Evolutionary conservation across 2,797 vertebrate species (phyloP).

Genomic region (Oceanodroma leucorhoa): DNA sequence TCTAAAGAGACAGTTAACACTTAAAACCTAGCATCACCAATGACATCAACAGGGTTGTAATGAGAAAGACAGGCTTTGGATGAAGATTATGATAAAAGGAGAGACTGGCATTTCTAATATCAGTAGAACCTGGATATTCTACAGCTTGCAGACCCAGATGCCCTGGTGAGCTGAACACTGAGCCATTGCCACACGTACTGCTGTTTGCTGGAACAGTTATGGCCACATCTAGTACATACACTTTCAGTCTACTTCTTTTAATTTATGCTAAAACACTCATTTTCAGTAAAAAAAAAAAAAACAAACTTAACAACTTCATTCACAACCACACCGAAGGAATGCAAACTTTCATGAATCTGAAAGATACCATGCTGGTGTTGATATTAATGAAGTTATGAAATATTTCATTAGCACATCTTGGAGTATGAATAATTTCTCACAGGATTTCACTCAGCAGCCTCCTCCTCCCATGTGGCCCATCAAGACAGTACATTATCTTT

Average conservation of each 20-base stretch:
- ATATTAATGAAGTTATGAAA: conserved; percentile 22
- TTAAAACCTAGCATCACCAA: not conserved
- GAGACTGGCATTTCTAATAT: not conserved
- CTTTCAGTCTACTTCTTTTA: not conserved
- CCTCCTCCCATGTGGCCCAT: not conserved
- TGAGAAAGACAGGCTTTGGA: not conserved
- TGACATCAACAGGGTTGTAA: not conserved
- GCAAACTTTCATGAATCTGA: not conserved
- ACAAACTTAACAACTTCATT: not conserved
- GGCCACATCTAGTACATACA: not conserved
- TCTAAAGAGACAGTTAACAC: not conserved
- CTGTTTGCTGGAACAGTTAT: not conserved
- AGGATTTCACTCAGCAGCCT: not conserved
- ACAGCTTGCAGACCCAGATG: not conserved
- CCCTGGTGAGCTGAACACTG: not conserved
- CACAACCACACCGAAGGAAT: not conserved
- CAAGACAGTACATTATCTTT: not conserved
- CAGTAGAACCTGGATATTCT: not conserved
- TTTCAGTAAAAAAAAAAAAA: not conserved
- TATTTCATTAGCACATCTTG: conserved; percentile 37
- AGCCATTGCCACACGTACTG: not conserved
- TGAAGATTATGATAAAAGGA: not conserved
- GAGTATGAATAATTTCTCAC: conserved; percentile 33
- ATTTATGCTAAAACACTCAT: not conserved
- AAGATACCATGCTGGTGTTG: not conserved